A percentile compares a stretch with the other conserved stretches of the same genome.
phyloP scores from a whole-genome alignment of 2,797 vertebrate species.

The Fratercula arctica region DNA sequence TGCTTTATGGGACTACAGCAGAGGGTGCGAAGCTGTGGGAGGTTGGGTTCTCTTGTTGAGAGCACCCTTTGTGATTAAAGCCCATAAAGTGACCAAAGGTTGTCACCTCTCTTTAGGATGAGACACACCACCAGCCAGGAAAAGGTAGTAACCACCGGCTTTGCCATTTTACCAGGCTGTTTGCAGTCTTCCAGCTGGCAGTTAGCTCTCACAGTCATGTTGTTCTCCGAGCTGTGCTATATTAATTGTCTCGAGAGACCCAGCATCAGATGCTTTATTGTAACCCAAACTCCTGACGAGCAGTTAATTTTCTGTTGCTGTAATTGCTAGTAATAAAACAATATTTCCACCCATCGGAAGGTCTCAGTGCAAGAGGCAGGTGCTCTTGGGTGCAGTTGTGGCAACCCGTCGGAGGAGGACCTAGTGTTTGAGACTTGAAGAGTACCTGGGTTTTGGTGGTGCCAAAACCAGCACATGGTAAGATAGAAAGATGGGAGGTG shows the following conservation, averaged over 20 bases:
- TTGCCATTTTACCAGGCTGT: constrained; percentile 11
- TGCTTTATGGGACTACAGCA: neutral
- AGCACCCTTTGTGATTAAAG: neutral
- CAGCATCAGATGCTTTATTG: constrained; percentile 26
- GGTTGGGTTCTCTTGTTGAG: neutral
- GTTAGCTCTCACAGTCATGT: neutral
- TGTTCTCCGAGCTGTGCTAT: constrained; percentile 16
- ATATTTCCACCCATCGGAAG: neutral
- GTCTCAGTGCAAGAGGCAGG: neutral
- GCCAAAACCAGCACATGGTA: neutral
- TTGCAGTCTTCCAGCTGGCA: constrained; percentile 32
- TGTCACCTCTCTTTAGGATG: neutral
- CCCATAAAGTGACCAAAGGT: neutral
- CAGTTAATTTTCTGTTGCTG: neutral
- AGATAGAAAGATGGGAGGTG: neutral
- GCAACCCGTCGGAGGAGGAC: neutral
- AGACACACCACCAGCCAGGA: neutral
- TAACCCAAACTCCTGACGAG: neutral
- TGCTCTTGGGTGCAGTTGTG: neutral
- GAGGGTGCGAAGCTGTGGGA: neutral
- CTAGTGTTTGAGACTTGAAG: neutral
- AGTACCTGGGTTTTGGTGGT: neutral
- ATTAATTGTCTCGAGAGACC: constrained; percentile 26
- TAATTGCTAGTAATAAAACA: constrained; percentile 32
- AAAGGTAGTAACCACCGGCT: constrained; percentile 23